Evolutionary conservation across 2,888 invertebrate species (phyloP), one percentile per base, ranked within the genome.

Genomic region (Melinopterus prodromus): DNA sequence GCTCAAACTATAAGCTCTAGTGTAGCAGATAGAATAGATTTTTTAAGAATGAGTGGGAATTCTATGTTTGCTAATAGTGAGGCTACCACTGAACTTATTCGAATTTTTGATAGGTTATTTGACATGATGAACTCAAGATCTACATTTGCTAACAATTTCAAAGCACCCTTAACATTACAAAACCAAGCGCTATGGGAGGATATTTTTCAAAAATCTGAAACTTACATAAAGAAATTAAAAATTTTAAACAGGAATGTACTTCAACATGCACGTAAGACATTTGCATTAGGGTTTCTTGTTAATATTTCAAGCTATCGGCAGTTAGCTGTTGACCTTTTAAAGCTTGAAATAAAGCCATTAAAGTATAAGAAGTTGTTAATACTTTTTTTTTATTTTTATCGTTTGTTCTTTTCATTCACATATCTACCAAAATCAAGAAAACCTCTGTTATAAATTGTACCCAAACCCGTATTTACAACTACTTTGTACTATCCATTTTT

Each of bases 251-350:
- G 72, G 37, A 69, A 72, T 0, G 38, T 83, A 12, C 37, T 82
- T 69, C 16, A 74, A 9, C 81, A 83, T 72, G 15, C 16, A 4
- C 36, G 82, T 12, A 83, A 84, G 80, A 84, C 84, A 38, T 84
- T 84, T 82, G 82, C 83, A 5, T 12, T 84, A 37, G 81, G 83
- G 38, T 84, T 84, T 72, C 80, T 83, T 9, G 9, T 81, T 16
- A 82, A 80, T 15, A 83, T 82, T 79, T 12, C 81, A 16, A 83
- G 81, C 71, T 79, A 79, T 5, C 69, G 80, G 16, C 16, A 35
- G 36, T 77, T 83, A 70, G 81, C 80, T 2, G 72, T 70, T 6
- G 81, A 82, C 71, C 77, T 83, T 38, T 9, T 71, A 71, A 70
- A 71, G 38, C 38, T 38, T 38, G 38, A 38, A 38, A 38, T 38